These are phyloP conservation scores for Plotosus lineatus DNA, from an alignment of 2,113 vertebrate species.

Conservation along the genomic window DNA sequence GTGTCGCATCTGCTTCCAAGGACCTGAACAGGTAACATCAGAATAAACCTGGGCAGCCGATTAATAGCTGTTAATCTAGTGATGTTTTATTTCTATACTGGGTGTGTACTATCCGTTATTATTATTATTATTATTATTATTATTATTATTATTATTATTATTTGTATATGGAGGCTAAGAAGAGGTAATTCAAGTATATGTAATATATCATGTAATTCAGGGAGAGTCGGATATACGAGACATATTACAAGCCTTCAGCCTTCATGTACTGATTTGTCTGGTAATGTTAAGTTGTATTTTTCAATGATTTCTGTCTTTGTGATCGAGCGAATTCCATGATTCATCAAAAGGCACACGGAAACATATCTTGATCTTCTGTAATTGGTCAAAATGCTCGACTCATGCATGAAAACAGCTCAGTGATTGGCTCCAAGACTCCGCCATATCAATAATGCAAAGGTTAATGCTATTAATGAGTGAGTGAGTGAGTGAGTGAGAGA, in stretches of 20 bases:
- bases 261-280: background rate
- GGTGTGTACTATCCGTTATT: background rate
- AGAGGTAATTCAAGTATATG: too few species aligned
- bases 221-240: too few species aligned
- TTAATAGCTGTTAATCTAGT: too few species aligned
- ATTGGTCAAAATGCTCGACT: constrained; percentile 16
- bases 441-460: background rate
- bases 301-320: background rate
- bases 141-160: background rate
- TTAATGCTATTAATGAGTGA: background rate
- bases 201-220: too few species aligned
- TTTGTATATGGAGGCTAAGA: background rate
- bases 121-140: background rate
- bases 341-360: constrained; percentile 24
- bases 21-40: constrained; percentile 88
- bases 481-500: background rate
- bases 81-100: background rate
- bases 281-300: background rate
- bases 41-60: too few species aligned
- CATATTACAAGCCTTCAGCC: background rate
- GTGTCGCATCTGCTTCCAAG: constrained; percentile 93
- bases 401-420: background rate
- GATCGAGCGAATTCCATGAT: constrained; percentile 4
- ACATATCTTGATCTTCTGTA: background rate
- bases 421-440: constrained; percentile 7